phyloP scores from a whole-genome alignment of 2,888 invertebrate species.

The Tuta absoluta region DNA sequence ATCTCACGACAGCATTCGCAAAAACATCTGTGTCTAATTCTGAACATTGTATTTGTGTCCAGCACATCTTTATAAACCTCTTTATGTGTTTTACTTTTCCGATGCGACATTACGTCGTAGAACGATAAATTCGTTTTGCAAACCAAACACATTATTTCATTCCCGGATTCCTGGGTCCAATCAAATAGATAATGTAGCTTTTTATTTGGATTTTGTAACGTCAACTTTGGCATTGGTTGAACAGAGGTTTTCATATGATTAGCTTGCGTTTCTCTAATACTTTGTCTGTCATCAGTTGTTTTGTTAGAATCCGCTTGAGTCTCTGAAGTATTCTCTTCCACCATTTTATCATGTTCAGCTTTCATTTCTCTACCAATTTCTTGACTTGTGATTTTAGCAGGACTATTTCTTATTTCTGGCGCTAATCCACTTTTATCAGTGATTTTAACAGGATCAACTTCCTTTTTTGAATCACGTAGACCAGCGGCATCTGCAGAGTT shows the following conservation, averaged over 20 bases:
- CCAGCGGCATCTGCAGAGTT: neutral
- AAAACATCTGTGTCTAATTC: conserved; percentile 9
- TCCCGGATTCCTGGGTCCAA: neutral
- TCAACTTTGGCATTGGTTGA: neutral
- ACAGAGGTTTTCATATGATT: neutral
- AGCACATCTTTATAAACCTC: neutral
- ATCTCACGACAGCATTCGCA: conserved; percentile 14
- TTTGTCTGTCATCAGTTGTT: neutral
- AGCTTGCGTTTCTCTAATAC: neutral
- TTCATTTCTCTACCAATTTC: no score
- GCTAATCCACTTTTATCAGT: no score
- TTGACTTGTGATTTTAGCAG: no score
- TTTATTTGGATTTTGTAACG: neutral
- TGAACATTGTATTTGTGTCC: conserved; percentile 12
- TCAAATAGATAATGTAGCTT: neutral
- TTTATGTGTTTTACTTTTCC: neutral
- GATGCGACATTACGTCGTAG: neutral
- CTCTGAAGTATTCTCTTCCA: no score
- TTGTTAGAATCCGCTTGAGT: no score
- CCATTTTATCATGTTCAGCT: no score
- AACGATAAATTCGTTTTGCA: neutral
- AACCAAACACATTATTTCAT: neutral
- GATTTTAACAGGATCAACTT: no score
- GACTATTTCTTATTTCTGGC: no score
- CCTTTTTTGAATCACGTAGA: neutral